Conservation (phyloP, 2,797 vertebrate genomes). For the Orientallactaga sibirica region DNA sequence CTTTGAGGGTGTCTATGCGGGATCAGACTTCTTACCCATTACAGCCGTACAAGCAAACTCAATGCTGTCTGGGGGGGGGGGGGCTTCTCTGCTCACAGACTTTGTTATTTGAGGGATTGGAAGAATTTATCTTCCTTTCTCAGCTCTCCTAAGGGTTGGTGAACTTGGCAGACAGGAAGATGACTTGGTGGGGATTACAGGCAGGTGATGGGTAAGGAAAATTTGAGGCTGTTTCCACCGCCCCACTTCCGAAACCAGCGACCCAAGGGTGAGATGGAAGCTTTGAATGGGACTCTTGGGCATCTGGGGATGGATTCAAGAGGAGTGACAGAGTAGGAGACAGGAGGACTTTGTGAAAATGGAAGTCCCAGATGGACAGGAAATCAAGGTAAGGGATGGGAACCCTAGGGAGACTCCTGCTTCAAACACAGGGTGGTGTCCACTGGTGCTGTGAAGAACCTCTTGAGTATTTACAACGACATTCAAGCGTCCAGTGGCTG, state of each 20-base stretch:
- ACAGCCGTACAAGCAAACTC: neutral
- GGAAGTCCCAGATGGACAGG: neutral
- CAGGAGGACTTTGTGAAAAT: neutral
- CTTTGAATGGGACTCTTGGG: neutral
- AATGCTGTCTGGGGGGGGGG: neutral
- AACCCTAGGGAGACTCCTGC: neutral
- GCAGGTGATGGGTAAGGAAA: neutral
- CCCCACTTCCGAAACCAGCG: too few species aligned
- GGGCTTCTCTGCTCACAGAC: neutral
- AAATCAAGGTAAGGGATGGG: neutral
- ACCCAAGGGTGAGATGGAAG: neutral
- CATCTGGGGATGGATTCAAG: neutral
- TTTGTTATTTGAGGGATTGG: neutral
- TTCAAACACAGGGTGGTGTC: neutral
- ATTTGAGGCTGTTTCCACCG: neutral
- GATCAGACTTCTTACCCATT: neutral
- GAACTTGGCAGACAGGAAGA: neutral
- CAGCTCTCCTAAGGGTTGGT: neutral
- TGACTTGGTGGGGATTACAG: neutral
- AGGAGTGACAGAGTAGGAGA: neutral
- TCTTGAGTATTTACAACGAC: neutral
- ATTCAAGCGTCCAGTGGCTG: neutral
- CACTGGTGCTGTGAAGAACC: neutral
- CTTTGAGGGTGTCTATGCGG: neutral
- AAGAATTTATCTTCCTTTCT: neutral